phyloP scores from a whole-genome alignment of 2,888 invertebrate species.

The Bombylius major region DNA sequence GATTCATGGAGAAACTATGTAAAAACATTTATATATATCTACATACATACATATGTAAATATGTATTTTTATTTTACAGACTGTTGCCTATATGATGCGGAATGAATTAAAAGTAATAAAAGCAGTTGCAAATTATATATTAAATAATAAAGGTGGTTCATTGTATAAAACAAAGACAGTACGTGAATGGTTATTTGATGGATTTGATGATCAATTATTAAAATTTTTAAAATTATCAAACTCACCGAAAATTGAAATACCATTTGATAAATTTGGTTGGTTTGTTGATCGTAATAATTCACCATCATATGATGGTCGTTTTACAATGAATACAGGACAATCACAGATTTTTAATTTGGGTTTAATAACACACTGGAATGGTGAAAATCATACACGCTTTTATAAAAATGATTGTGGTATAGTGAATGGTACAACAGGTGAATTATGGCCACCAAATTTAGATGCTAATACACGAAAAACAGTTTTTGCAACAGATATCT shows the following conservation, averaged over 20 bases:
- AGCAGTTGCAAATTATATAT: constrained; percentile 41
- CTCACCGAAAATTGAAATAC: constrained; percentile 41
- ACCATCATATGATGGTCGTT: constrained; percentile 58
- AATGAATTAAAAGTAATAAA: constrained; percentile 34
- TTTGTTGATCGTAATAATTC: constrained; percentile 68
- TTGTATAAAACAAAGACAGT: constrained; percentile 48
- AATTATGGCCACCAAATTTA: constrained; percentile 59
- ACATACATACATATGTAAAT: too few relatives aligned
- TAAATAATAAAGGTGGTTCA: constrained; percentile 41
- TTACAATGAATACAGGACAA: constrained; percentile 63
- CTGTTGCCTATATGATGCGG: constrained; percentile 48
- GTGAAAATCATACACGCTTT: constrained; percentile 41
- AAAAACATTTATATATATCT: too few relatives aligned
- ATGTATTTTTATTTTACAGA: constrained; percentile 36
- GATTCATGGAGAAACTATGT: too few relatives aligned
- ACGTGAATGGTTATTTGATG: constrained; percentile 62
- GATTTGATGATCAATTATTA: constrained; percentile 63
- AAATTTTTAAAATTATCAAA: constrained; percentile 42
- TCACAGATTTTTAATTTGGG: constrained; percentile 53
- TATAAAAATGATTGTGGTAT: constrained; percentile 50
- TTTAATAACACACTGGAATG: constrained; percentile 59
- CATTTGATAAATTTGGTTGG: constrained; percentile 73
- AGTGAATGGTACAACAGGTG: constrained; percentile 64
- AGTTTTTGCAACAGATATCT: constrained; percentile 65
- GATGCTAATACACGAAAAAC: constrained; percentile 41